Conservation (phyloP, 92 coral and sea anemone species). For the Actinostola sp. region DNA sequence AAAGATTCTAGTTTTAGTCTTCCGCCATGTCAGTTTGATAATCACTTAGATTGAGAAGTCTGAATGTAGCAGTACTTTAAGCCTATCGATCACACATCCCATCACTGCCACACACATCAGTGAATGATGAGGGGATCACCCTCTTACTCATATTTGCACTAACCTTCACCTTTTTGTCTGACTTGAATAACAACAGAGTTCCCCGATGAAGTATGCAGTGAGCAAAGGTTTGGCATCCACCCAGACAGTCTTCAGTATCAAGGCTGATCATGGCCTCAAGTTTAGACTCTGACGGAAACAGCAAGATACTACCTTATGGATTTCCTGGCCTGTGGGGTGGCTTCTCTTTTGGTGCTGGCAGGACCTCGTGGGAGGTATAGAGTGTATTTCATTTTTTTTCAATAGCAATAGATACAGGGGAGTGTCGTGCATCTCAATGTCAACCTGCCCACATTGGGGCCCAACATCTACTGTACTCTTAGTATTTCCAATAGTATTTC, state of each 20-base stretch:
- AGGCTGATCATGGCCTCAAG: conserved; percentile 24
- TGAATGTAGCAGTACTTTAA: conserved; percentile 25
- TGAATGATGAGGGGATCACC: conserved; percentile 27
- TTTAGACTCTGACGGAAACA: conserved; percentile 17
- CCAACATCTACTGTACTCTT: neutral
- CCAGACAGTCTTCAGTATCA: conserved; percentile 20
- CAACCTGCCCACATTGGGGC: neutral
- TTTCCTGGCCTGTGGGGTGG: conserved; percentile 27
- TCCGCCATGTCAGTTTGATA: conserved; percentile 34
- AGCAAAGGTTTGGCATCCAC: conserved; percentile 8
- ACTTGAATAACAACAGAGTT: conserved; percentile 16
- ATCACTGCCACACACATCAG: conserved; percentile 28
- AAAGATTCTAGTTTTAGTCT: conserved; percentile 27
- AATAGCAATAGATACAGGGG: conserved; percentile 6
- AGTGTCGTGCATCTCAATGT: neutral
- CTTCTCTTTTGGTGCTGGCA: conserved; percentile 32
- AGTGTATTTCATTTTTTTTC: conserved; percentile 28
- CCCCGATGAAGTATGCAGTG: conserved; percentile 34
- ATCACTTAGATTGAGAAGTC: conserved; percentile 24
- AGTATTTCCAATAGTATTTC: too few relatives aligned
- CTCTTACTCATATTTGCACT: conserved; percentile 17
- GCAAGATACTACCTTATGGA: conserved; percentile 18
- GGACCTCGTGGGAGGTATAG: conserved; percentile 43
- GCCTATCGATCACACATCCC: conserved; percentile 24
- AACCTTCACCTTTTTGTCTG: conserved; percentile 24